Base-by-base conservation (phyloP, 2,113 vertebrate genomes). In the Mirounga angustirostris region DNA sequence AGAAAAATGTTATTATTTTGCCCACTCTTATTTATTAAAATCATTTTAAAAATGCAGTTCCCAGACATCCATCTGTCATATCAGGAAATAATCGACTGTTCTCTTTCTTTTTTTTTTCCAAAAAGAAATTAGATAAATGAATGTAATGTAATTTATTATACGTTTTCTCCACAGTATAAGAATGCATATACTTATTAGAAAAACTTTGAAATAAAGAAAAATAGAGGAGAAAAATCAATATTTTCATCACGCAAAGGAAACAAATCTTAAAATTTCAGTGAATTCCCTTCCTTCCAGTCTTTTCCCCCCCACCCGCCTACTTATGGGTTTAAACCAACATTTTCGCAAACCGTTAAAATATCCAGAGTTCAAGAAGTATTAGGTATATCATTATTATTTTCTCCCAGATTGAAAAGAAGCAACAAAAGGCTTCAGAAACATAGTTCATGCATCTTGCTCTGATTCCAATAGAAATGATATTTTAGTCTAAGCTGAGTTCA, bases 1-100 rank as follows among this genome's bases (percentile, higher is more conserved):
- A 98, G 97, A 89, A 98, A 97, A 98, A 97, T 95, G 95, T 97
- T 97, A 97, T 97, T 98, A 97, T 98, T 97, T 98, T 98, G 61
- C 94, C 91, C 96, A 87, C 61, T 97, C 82, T 98, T 93, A 94
- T 98, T 98, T 98, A 98, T 93, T 96, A 98, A 97, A 96, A 97
- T 95, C 84, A 89, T 90, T 98, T 96, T 63, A 14, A 90, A 98
- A 98, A 93, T 97, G 88, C 86, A 95, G 46, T 89, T 97, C 50
- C 94, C 95, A 98, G 97, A 98, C 97, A 97, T 91, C 95, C 96
- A 98, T 98, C 97, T 98, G 97, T 97, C 91, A 96, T 84, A 94
- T 96, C 87, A 98, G 59, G 73, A 97, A 97, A 86, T 89, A 98
- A 97, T 52, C 76, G 97, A 97, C 96, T 97, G 95, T 97, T 92